Base-by-base conservation (phyloP, 2,113 vertebrate species). In the Phalacrocorax aristotelis region DNA sequence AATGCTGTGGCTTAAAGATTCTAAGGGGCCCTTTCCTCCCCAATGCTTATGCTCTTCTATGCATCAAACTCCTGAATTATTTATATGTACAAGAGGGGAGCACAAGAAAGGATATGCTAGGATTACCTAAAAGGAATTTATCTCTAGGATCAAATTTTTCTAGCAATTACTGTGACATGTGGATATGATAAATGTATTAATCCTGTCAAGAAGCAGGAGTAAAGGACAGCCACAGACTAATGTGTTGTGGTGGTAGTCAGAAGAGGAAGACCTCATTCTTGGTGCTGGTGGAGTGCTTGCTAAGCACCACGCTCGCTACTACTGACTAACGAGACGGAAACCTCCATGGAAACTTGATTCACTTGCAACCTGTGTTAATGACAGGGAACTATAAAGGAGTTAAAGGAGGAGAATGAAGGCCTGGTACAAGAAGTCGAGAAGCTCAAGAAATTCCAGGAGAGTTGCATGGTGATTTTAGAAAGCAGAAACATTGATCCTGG, bases 401-500 rank as follows among this genome's bases (percentile, higher is more conserved):
- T 96, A 57, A 90, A 70, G 55, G 81, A 97, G 61, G 75, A 79
- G 34, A 66, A 98, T 7, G 88, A 87, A 88, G 87, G 61, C 20
- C 87, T 98, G 65, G 77, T 95, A 65, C 94, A 97, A 20, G 97
- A 98, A 91, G 92, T 97, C 11, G 97, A 98, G 81, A 97, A 97
- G 72, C 97, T 98, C 62, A 98, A 97, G 90, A 97, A 98, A 57
- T 98, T 98, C 78, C 97, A 97, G 85, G 95, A 97, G 65, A 98
- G 75, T 54, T 98, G 97, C 95, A 94, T 98, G 97, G 92, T 85
- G 40, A 93, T 98, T 92, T 92, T 98, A 51, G 97, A 98, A 95
- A 97, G 93, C 92, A 97, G 94, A 57, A 98, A 96, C 80, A 96
- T 98, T 36, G 79, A 74, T 84, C 96, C 98, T 94, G 98, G 98